Evolutionary conservation across 2,113 vertebrate species (phyloP), one percentile per base, ranked within the genome.

Genomic region (Callopanchax toddi): DNA sequence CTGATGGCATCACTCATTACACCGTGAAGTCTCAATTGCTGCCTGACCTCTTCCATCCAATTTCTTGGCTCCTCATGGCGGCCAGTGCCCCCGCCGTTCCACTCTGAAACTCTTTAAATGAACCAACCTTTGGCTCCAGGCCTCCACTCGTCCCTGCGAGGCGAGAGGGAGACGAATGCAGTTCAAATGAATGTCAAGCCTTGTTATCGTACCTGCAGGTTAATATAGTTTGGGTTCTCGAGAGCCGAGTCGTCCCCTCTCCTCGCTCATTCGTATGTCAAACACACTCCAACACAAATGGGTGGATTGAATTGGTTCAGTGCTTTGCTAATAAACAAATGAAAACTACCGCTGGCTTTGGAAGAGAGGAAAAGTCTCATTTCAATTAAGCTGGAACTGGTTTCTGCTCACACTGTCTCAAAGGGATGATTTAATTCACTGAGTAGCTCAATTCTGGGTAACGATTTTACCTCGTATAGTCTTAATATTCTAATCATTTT

Each of bases 1-100:
- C 74, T 32, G 60, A 44, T 20, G 86, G 72, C 77, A 79, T 87
- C 73, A 67, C 86, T 88, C 78, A 86, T 90, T 90, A 90, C 56
- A 65, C 78, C 60, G 67, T 83, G 81, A 86, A 83, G 89, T 90
- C 89, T 88, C 84, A 80, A 82, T 85, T 68, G 85, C 78, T 43
- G 59, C 60, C 57, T 68, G 66, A 74, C 81, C 83, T 62, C 74
- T 80, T 78, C 64, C 69, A 74, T 84, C 71, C 80, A 85, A 87
- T 89, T 88, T 84, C 81, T 71, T 78, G 79, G 62, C 74, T 67
- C 65, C 76, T 66, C 20, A 15, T 58, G 77, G 67, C 42, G 69
- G 54, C 58, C 60, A 9, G 3, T 21, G 36, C 49, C 66, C 79
- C 71, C 6, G 60, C 78, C 65, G 74, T 59, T 67, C 69, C 56